These are phyloP conservation scores for Zalophus californianus DNA, from an alignment of 2,797 vertebrate species.

Conservation along the genomic window DNA sequence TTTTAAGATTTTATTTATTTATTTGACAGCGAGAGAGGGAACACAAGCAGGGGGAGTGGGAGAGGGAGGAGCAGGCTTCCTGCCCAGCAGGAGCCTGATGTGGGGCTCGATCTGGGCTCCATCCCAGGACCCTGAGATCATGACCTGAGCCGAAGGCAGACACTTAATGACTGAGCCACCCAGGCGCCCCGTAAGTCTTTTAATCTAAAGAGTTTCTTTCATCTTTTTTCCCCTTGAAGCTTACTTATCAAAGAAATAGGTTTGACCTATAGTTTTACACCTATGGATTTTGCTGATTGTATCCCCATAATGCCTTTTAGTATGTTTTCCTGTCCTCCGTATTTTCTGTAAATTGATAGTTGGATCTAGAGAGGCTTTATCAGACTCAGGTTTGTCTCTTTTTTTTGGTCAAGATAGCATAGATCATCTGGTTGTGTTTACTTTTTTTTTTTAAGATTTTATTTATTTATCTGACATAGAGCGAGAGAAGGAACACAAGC, in stretches of 20 bases:
- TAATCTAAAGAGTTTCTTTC: neutral
- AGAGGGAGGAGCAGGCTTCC: too few relatives aligned
- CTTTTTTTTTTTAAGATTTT: neutral
- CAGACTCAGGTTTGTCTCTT: neutral
- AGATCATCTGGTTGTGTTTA: neutral
- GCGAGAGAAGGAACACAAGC: too few relatives aligned
- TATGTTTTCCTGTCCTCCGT: neutral
- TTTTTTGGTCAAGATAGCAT: neutral
- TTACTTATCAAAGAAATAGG: neutral
- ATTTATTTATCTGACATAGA: too few relatives aligned
- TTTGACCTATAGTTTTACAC: neutral
- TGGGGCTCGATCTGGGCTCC: too few relatives aligned
- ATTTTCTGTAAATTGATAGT: neutral
- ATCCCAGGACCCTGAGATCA: too few relatives aligned
- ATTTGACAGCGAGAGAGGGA: too few relatives aligned
- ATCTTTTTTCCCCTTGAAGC: neutral
- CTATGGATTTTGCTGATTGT: neutral
- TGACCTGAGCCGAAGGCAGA: too few relatives aligned
- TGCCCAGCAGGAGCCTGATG: too few relatives aligned
- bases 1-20: too few relatives aligned
- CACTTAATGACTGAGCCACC: too few relatives aligned
- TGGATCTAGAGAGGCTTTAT: neutral
- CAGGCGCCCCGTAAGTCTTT: neutral
- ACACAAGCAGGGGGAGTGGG: too few relatives aligned
- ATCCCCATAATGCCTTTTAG: neutral